Evolutionary conservation across 2,888 invertebrate genomes (phyloP), one percentile per base, ranked within the genome.

Genomic region (Exocentrus adspersus): DNA sequence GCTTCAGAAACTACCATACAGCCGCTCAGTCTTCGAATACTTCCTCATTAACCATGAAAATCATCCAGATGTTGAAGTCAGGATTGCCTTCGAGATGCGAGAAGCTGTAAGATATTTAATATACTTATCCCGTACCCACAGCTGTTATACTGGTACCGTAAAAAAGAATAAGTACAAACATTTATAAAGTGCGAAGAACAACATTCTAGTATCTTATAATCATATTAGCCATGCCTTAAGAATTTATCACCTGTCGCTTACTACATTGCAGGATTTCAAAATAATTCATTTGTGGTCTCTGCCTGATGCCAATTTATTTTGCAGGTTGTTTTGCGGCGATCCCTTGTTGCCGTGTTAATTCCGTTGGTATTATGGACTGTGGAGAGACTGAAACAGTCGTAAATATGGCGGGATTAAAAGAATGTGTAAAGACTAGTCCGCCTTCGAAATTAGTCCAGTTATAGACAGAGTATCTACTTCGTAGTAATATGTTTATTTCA

Each of bases 141-240:
- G 69, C 64, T 64, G 65, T 17, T 24, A n/a, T 28, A 10, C 19
- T 4, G 16, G 48, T 58, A 41, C 46, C 14, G n/a, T 70, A 60
- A 59, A 60, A 72, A 67, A 67, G 68, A 68, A 67, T 67, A 60
- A 69, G 62, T 64, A 64, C 64, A 68, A 67, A 64, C 69, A 67
- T 70, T 67, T 64, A 69, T 70, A 69, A 71, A 72, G 72, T 71
- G 72, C 68, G 71, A 72, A 72, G 70, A 71, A 71, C 72, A 72
- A 71, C 71, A 70, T 72, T 69, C 70, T 65, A 64, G 68, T 64
- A 69, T 68, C 72, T 72, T 67, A 71, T 71, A 72, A 72, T 72
- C 70, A 72, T 72, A 72, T 72, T 72, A 71, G 69, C 68, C 57
- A 68, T 72, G 72, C 69, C 65, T 65, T 51, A 64, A 65, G 64